These are phyloP conservation scores for Hypena proboscidalis DNA, from an alignment of 2,888 invertebrate species.

Conservation along the genomic window DNA sequence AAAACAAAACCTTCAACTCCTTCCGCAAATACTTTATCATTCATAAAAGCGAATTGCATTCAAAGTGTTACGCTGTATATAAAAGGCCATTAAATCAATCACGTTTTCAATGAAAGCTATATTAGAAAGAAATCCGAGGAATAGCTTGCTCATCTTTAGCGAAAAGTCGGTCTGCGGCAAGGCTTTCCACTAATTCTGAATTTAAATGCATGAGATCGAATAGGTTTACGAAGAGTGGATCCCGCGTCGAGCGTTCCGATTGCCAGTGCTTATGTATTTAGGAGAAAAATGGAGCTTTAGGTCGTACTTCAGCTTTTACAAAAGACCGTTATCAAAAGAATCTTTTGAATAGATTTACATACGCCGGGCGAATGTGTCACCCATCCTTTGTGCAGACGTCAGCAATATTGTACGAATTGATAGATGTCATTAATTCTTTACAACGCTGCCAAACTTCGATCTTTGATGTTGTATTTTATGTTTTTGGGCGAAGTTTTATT, in stretches of 20 bases:
- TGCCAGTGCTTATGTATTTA: constrained; percentile 79
- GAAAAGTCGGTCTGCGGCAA: constrained; percentile 72
- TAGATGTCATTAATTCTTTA: constrained; percentile 31
- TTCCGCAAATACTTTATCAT: constrained; percentile 13
- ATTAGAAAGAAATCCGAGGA: constrained; percentile 65
- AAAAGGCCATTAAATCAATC: constrained; percentile 74
- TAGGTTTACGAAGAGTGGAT: constrained; percentile 76
- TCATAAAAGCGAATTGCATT: constrained; percentile 33
- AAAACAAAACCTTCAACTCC: constrained; percentile 18
- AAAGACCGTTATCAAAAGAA: constrained; percentile 64
- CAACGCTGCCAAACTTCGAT: constrained; percentile 4
- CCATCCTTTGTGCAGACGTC: constrained; percentile 46
- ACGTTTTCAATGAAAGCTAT: constrained; percentile 72
- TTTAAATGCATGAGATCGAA: constrained; percentile 85
- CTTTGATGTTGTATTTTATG: constrained; percentile 6
- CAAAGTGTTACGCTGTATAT: constrained; percentile 48
- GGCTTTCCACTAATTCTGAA: constrained; percentile 82
- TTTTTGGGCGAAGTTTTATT: constrained; percentile 2
- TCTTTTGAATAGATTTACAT: constrained; percentile 61
- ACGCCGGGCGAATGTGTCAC: constrained; percentile 38
- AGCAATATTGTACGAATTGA: constrained; percentile 45
- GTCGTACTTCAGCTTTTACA: constrained; percentile 63
- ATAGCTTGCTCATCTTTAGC: constrained; percentile 68
- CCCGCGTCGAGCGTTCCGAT: constrained; percentile 68
- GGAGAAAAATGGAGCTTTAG: constrained; percentile 67